Evolutionary conservation across 2,113 vertebrate species (phyloP).

Genomic region (Catharus bicknelli): DNA sequence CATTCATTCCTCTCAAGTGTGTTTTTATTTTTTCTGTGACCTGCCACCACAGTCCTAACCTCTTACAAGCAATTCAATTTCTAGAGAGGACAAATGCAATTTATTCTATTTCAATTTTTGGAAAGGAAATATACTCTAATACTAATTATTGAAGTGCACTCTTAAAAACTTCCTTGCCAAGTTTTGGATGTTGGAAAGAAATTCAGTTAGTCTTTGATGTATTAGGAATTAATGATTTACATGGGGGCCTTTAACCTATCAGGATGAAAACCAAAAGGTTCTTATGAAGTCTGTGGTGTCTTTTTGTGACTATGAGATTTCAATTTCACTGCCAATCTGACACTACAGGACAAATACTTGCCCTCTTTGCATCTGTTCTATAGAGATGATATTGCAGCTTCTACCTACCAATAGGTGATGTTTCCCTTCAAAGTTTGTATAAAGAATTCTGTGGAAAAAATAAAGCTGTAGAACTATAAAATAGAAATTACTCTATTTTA

Average conservation of each 20-base stretch:
- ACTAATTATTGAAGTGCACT: slow-evolving; percentile 64
- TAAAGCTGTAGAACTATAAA: not conserved
- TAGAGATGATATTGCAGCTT: not conserved
- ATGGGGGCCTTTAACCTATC: not conserved
- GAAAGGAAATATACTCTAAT: slow-evolving; percentile 54
- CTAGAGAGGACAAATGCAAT: slow-evolving; percentile 49
- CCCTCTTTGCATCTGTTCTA: not conserved
- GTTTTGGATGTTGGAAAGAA: slow-evolving; percentile 46
- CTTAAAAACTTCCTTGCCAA: slow-evolving; percentile 42
- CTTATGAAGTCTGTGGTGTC: not conserved
- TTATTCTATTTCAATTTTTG: slow-evolving; percentile 65
- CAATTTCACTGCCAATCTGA: not conserved
- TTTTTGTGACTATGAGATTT: not conserved
- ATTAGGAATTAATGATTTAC: not conserved
- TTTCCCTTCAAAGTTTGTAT: not conserved
- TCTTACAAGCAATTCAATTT: slow-evolving; percentile 49
- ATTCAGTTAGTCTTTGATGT: slow-evolving; percentile 48
- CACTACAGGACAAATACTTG: not conserved
- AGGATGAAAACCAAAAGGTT: not conserved
- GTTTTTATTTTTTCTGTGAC: not conserved
- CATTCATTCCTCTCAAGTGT: not conserved
- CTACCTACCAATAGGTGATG: not conserved
- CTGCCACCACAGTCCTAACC: slow-evolving; percentile 1
- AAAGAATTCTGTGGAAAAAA: not conserved
- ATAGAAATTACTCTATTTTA: not conserved